These are phyloP conservation scores for Sander lucioperca DNA, from an alignment of 2,113 vertebrate genomes.

Conservation along the genomic window DNA sequence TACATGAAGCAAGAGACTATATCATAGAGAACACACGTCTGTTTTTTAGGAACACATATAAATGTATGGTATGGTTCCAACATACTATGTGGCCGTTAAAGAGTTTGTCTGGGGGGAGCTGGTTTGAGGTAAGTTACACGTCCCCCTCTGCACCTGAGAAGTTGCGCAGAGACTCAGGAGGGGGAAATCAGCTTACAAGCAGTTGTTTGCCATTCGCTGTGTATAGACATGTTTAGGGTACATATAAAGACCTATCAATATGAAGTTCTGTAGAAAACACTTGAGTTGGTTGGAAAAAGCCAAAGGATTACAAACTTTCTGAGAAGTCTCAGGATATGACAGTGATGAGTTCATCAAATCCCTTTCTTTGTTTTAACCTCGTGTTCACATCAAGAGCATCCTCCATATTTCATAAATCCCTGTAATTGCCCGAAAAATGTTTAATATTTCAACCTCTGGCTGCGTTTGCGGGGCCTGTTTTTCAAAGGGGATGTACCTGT, in stretches of 20 bases:
- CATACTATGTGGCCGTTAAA: background rate
- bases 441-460: conserved; percentile 55
- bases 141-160: background rate
- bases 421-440: conserved; percentile 28
- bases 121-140: background rate
- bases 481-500: conserved; percentile 51
- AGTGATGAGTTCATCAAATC: conserved; percentile 3
- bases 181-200: background rate
- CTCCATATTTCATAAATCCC: conserved; percentile 54
- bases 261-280: background rate
- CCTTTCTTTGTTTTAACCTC: conserved; percentile 5
- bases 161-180: background rate
- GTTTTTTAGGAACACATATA: conserved; percentile 24
- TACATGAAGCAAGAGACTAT: background rate
- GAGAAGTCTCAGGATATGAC: background rate
- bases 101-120: conserved; percentile 15
- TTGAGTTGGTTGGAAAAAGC: background rate
- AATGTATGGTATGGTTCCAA: background rate
- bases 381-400: conserved; percentile 22
- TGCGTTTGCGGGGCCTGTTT: conserved; percentile 23
- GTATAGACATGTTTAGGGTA: background rate
- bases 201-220: background rate
- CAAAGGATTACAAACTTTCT: background rate
- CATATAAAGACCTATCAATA: background rate
- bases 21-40: conserved; percentile 18